phyloP scores from a whole-genome alignment of 2,888 invertebrate species.

The Notodonta ziczac region DNA sequence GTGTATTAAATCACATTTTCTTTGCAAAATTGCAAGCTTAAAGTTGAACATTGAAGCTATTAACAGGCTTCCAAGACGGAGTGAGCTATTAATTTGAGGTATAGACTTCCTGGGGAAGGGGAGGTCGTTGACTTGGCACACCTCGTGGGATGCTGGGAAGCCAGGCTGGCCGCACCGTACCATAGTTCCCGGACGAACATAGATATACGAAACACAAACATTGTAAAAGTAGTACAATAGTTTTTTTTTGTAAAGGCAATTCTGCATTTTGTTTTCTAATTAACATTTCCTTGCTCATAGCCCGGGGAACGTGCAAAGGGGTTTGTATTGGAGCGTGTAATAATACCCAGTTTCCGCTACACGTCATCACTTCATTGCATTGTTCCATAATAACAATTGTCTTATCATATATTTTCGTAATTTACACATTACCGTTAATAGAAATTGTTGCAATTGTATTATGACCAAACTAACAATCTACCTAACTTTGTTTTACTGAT shows the following conservation, averaged over 20 bases:
- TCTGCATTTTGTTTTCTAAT: background rate
- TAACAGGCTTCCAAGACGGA: constrained; percentile 42
- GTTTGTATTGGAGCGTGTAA: background rate
- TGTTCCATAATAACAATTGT: too few species aligned
- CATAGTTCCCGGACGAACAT: constrained; percentile 54
- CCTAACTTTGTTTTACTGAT: background rate
- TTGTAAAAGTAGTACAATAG: background rate
- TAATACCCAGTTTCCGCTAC: constrained; percentile 2
- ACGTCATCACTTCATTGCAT: background rate
- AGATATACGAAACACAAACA: constrained; percentile 39
- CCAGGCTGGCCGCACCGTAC: constrained; percentile 46
- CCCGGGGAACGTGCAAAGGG: background rate
- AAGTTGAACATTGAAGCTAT: constrained; percentile 29
- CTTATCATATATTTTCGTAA: too few species aligned
- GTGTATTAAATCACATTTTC: background rate
- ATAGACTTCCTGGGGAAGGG: constrained; percentile 62
- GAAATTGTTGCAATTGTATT: background rate
- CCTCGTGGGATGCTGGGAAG: constrained; percentile 71
- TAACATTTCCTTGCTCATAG: constrained; percentile 1
- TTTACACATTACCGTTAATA: too few species aligned
- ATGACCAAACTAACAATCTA: background rate
- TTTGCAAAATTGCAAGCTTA: constrained; percentile 14
- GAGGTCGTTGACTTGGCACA: constrained; percentile 66
- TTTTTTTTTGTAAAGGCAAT: background rate
- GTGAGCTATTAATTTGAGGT: constrained; percentile 69